Evolutionary conservation across 2,888 invertebrate genomes (phyloP), one percentile per base, ranked within the genome.

Genomic region (Sminthurides aquaticus): DNA sequence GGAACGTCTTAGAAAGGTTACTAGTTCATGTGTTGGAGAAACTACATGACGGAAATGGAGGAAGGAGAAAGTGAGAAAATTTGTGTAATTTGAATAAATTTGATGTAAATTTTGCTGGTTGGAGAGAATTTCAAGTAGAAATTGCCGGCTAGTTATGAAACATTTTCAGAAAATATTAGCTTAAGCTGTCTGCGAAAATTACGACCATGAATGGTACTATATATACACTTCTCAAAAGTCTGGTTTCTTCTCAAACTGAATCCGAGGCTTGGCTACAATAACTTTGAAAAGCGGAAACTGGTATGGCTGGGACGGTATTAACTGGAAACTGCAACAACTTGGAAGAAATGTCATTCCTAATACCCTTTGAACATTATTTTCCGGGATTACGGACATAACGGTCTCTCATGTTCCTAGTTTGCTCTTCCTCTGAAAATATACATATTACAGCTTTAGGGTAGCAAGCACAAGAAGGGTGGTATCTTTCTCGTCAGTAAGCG

Each of bases 121-220:
- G n/a, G n/a, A n/a, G n/a, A n/a, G n/a, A n/a, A n/a, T n/a, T n/a
- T n/a, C n/a, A n/a, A n/a, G n/a, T n/a, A n/a, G n/a, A n/a, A n/a
- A n/a, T n/a, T n/a, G n/a, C n/a, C n/a, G n/a, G n/a, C n/a, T n/a
- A n/a, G n/a, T n/a, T n/a, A n/a, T n/a, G n/a, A n/a, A n/a, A n/a
- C n/a, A n/a, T n/a, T n/a, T n/a, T 15, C 15, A 52, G 5, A 20
- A 52, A 52, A 52, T 20, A 52, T 52, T 52, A 52, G 52, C 15
- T 52, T 52, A 20, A 52, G 52, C 52, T 22, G 15, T 20, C 52
- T 43, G 52, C 52, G 20, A 20, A 52, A 52, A 52, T 52, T 52
- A 52, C 52, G 52, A 52, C 11, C 52, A 52, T 43, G 11, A 8
- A n/a, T n/a, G n/a, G n/a, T n/a, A n/a, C n/a, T n/a, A n/a, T n/a